Conservation (phyloP, 1,140 invertebrate genomes). For the Harlomillsia oculata region DNA sequence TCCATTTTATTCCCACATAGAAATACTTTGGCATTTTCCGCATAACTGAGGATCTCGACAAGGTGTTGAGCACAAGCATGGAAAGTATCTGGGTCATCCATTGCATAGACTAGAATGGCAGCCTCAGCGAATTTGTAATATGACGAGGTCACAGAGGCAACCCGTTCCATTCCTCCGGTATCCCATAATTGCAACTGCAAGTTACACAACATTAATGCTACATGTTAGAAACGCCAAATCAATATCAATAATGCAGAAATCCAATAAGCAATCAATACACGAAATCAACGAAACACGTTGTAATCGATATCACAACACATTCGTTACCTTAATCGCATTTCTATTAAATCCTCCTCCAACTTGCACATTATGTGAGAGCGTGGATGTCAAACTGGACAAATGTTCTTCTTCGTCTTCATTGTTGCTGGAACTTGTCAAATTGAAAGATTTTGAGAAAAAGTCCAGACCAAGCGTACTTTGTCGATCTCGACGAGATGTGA, state of each 20-base stretch:
- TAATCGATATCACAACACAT: neutral
- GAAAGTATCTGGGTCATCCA: slow-evolving; percentile 83
- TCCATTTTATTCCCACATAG: slow-evolving; percentile 84
- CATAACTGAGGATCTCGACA: slow-evolving; percentile 76
- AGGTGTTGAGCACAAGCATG: slow-evolving; percentile 82
- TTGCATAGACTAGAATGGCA: slow-evolving; percentile 76
- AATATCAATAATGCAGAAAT: neutral
- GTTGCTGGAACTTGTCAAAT: slow-evolving; percentile 27
- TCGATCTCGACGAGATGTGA: slow-evolving; percentile 55
- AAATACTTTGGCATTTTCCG: slow-evolving; percentile 87
- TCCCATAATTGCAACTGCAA: slow-evolving; percentile 81
- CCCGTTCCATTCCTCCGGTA: slow-evolving; percentile 82
- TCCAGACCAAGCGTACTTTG: slow-evolving; percentile 84
- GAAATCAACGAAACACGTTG: neutral
- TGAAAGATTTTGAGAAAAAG: slow-evolving; percentile 73
- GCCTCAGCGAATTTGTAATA: slow-evolving; percentile 91
- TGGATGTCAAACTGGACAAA: neutral
- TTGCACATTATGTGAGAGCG: too few species aligned
- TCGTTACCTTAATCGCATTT: neutral
- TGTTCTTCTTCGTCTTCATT: slow-evolving; percentile 4
- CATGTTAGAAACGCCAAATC: neutral
- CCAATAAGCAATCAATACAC: neutral
- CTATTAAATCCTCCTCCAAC: too few species aligned
- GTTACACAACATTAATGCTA: neutral
- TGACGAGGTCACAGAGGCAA: slow-evolving; percentile 83